Conservation (phyloP, 1,140 invertebrate genomes). For the Agrilus planipennis region DNA sequence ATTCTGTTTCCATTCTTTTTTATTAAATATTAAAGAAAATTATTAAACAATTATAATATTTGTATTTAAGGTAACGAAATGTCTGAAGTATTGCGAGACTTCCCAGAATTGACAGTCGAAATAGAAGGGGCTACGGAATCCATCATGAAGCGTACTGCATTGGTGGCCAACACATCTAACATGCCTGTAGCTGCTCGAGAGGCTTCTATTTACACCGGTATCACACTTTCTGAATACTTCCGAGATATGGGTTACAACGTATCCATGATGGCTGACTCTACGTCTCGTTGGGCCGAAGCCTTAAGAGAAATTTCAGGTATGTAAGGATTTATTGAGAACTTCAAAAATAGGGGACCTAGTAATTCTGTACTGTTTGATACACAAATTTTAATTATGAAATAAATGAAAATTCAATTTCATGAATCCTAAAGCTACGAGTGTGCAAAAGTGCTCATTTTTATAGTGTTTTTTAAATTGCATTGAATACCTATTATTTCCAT, state of each 20-base stretch:
- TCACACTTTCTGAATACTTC: slow-evolving; percentile 98
- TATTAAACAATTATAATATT: not conserved
- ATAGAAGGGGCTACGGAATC: slow-evolving; percentile 94
- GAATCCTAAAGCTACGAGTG: too few species aligned
- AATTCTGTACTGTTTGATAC: too few species aligned
- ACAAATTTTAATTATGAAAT: too few species aligned
- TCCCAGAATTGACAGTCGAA: slow-evolving; percentile 95
- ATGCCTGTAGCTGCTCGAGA: slow-evolving; percentile 99
- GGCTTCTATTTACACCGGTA: slow-evolving; percentile 99
- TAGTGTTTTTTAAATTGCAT: too few species aligned
- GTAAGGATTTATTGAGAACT: not conserved
- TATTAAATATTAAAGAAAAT: not conserved
- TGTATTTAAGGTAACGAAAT: slow-evolving; percentile 54
- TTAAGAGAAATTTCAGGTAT: slow-evolving; percentile 90
- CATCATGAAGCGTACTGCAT: slow-evolving; percentile 98
- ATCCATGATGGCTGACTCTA: slow-evolving; percentile 99
- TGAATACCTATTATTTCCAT: too few species aligned
- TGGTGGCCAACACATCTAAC: slow-evolving; percentile 99
- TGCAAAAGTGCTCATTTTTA: too few species aligned
- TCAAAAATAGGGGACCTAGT: too few species aligned
- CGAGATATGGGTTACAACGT: slow-evolving; percentile 99
- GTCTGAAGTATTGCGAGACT: slow-evolving; percentile 92
- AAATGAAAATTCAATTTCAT: too few species aligned
- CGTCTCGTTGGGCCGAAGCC: slow-evolving; percentile 99
- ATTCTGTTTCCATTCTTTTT: not conserved